Conservation (phyloP, 2,888 invertebrate species). For the Unio delphinus region DNA sequence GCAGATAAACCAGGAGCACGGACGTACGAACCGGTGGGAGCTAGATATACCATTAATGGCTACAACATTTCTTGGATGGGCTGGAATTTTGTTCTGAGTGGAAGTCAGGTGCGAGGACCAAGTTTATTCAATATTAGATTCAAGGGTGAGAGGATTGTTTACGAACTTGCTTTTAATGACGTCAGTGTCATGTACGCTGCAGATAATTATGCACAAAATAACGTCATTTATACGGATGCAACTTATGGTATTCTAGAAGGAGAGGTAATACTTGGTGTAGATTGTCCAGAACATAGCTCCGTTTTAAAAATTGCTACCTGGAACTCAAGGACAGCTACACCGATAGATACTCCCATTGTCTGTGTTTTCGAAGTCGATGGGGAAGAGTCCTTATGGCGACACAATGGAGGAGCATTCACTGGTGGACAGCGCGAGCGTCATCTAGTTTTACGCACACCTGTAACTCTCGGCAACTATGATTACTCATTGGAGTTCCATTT, state of each 20-base stretch:
- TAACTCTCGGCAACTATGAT: slow-evolving; percentile 49
- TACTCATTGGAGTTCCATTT: slow-evolving; percentile 44
- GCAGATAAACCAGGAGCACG: slow-evolving; percentile 38
- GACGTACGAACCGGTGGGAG: slow-evolving; percentile 38
- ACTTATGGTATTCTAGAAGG: slow-evolving; percentile 31
- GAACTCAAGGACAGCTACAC: slow-evolving; percentile 4
- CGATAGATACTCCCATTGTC: slow-evolving; percentile 9
- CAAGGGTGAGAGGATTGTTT: slow-evolving; percentile 45
- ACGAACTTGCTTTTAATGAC: slow-evolving; percentile 52
- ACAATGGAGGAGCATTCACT: slow-evolving; percentile 15
- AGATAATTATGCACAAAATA: slow-evolving; percentile 25
- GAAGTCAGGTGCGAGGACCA: slow-evolving; percentile 35
- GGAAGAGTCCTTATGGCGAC: slow-evolving; percentile 41
- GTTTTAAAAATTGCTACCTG: slow-evolving; percentile 29
- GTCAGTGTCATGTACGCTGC: slow-evolving; percentile 43
- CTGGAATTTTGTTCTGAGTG: slow-evolving; percentile 45
- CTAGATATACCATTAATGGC: slow-evolving; percentile 42
- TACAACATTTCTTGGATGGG: slow-evolving; percentile 47
- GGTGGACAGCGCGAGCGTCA: slow-evolving; percentile 33
- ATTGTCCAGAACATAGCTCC: slow-evolving; percentile 45
- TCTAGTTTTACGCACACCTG: slow-evolving; percentile 35
- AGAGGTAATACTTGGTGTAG: slow-evolving; percentile 33
- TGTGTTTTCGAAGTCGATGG: slow-evolving; percentile 51
- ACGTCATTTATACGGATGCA: slow-evolving; percentile 31
- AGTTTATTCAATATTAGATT: slow-evolving; percentile 41